phyloP scores from a whole-genome alignment of 2,888 invertebrate species.

The Apodemia hepburni region DNA sequence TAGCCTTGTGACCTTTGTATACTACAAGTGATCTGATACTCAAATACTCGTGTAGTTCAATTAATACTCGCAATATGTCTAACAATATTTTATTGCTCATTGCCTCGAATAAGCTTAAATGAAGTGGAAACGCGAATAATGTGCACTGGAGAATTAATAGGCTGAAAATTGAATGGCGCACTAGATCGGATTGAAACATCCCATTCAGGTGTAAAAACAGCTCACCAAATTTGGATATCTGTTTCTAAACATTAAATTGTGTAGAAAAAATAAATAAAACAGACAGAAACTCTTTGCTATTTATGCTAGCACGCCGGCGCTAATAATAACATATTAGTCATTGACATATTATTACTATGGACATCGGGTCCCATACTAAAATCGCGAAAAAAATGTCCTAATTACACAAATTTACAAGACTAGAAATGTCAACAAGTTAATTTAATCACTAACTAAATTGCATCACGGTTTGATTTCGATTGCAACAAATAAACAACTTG shows the following conservation, averaged over 20 bases:
- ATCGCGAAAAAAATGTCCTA: no score
- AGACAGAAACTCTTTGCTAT: not conserved
- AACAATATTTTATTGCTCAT: slow-evolving; percentile 1
- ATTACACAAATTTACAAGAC: no score
- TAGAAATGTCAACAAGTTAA: no score
- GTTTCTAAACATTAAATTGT: not conserved
- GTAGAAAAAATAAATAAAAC: not conserved
- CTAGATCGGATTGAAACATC: not conserved
- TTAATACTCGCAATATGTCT: not conserved
- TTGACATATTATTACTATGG: no score
- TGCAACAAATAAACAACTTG: no score
- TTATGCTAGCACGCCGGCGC: not conserved
- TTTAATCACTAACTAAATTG: no score
- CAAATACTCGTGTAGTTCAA: no score
- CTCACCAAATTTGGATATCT: not conserved
- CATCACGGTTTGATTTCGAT: no score
- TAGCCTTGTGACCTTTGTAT: no score
- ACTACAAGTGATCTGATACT: no score
- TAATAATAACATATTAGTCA: no score
- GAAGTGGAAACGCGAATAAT: not conserved
- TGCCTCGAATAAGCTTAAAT: not conserved
- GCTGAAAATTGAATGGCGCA: not conserved
- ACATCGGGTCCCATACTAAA: no score
- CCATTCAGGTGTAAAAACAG: not conserved
- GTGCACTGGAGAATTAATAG: not conserved